Percentiles rank a stretch among this genome's conserved stretches.
Conservation (phyloP, 2,113 vertebrate species). For the Illadopsis cleaveri region DNA sequence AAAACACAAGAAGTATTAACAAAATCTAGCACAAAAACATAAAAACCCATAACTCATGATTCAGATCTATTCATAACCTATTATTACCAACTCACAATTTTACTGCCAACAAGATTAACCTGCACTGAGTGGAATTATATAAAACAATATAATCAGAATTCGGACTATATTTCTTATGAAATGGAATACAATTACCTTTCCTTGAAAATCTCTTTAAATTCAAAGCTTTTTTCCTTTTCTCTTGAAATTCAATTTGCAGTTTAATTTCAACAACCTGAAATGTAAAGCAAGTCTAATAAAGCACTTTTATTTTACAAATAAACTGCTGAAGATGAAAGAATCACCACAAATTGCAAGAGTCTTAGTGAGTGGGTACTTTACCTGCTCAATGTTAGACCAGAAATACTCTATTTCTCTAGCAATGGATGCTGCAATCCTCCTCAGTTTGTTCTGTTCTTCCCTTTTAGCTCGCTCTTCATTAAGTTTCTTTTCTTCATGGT, state of each 20-base stretch:
- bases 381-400: conserved; percentile 94
- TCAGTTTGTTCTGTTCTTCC: conserved; percentile 83
- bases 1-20: neutral
- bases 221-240: conserved; percentile 85
- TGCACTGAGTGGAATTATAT: neutral
- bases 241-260: conserved; percentile 88
- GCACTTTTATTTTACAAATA: neutral
- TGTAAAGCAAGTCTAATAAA: neutral
- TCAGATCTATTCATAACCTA: neutral
- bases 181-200: conserved; percentile 74
- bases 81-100: neutral
- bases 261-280: conserved; percentile 92
- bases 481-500: conserved; percentile 86
- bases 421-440: conserved; percentile 87
- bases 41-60: accelerated
- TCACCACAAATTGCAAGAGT: neutral
- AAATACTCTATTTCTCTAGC: conserved; percentile 91
- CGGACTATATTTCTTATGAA: neutral
- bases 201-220: conserved; percentile 78
- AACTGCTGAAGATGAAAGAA: neutral
- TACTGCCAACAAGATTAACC: neutral
- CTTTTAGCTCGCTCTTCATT: conserved; percentile 80
- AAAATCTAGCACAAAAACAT: neutral
- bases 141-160: neutral
- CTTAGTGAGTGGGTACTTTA: neutral